Base-by-base conservation (phyloP, 2,797 vertebrate species). In the Parotocinclus haroldoi region DNA sequence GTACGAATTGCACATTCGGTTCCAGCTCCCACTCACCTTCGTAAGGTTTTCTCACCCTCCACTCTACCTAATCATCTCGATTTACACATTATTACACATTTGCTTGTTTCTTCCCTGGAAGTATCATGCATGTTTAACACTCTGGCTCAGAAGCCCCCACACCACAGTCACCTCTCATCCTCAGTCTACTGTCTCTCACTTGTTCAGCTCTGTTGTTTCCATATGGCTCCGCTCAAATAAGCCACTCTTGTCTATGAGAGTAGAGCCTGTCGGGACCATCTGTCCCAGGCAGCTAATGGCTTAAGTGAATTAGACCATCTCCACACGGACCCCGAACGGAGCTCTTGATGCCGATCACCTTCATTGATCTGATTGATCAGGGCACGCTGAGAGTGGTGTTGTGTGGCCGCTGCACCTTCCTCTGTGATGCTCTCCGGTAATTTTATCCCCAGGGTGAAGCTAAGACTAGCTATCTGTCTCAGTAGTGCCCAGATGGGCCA, bases 231-330 rank as follows among this genome's bases (percentile, higher is more conserved):
- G 42, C 57, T 52, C 51, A 73, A 68, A 77, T 71, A 63, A 71
- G 73, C 70, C 49, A 18, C 61, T 7, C 63, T 66, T 60, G 58
- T 69, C 59, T 45, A 67, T 64, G 58, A 58, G 61, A 69, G 52
- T 27, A 36, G 56, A 61, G 76, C 57, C 65, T 55, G 52, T 58
- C 58, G 10, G 62, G 48, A 61, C 75, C 73, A 71, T 81, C 69
- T 78, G 75, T 80, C 78, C 70, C 63, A 27, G 7, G 11, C 68
- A 56, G 70, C 72, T 79, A 71, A 78, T 81, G 70, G 57, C 64
- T 62, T 81, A 79, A 80, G 74, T 65, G 70, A 72, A 76, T 82
- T 77, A 75, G 63, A n/a, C 17, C n/a, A 11, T 39, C 37, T 61
- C 75, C 64, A 63, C 56, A 13, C 37, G 12, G 55, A 4, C 56